A percentile compares a stretch with the other conserved stretches of the same genome.
phyloP scores from a whole-genome alignment of 2,113 vertebrate genomes.

The Planiliza haematocheilus region DNA sequence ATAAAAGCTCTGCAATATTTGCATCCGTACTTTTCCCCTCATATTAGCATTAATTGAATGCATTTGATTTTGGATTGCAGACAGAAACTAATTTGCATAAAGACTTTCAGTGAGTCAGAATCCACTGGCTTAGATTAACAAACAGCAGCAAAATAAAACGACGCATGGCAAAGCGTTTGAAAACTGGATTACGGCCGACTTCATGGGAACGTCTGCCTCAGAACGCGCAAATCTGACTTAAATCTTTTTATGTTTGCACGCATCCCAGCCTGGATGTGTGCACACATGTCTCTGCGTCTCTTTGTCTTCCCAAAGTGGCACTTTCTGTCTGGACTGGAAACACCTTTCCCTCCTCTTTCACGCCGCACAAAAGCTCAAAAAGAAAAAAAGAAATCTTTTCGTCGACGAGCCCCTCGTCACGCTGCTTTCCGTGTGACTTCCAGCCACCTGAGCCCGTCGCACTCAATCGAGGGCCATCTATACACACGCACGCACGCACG shows the following conservation, averaged over 20 bases:
- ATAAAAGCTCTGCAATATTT: not conserved
- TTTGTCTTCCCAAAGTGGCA: no score
- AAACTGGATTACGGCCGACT: no score
- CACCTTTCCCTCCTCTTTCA: conserved; percentile 64
- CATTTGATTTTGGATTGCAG: not conserved
- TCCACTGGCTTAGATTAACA: no score
- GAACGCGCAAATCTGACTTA: not conserved
- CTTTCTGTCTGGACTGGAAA: conserved; percentile 45
- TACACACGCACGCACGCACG: conserved; percentile 37
- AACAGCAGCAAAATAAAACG: no score
- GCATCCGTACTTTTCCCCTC: not conserved
- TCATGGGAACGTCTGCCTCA: no score
- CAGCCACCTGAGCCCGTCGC: conserved; percentile 64
- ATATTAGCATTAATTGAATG: not conserved
- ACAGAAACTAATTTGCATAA: no score
- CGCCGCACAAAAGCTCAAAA: conserved; percentile 47
- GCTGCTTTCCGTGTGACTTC: conserved; percentile 51
- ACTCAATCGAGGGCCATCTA: conserved; percentile 64
- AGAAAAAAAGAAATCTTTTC: conserved; percentile 37
- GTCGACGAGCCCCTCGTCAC: conserved; percentile 59
- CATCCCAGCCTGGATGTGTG: conserved; percentile 23
- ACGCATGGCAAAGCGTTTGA: no score
- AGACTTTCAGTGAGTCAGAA: no score
- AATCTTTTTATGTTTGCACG: not conserved
- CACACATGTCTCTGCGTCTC: conserved; percentile 29